phyloP scores from a whole-genome alignment of 2,797 vertebrate genomes.

The Pteropus rufus region DNA sequence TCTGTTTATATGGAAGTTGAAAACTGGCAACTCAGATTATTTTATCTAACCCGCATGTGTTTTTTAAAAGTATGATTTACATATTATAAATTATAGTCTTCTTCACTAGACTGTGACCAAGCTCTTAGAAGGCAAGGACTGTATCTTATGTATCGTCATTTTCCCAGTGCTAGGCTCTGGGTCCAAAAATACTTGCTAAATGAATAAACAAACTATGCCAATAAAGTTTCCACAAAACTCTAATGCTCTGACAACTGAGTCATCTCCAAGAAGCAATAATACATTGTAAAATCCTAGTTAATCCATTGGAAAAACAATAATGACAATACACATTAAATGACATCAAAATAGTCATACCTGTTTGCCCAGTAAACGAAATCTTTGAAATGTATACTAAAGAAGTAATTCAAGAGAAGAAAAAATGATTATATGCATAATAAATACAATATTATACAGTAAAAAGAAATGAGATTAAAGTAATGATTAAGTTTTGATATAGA shows the following conservation, averaged over 20 bases:
- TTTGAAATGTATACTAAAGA: not conserved
- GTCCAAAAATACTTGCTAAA: conserved; percentile 17
- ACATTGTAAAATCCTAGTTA: conserved; percentile 26
- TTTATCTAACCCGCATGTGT: not conserved
- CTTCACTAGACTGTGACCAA: not conserved
- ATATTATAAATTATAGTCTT: not conserved
- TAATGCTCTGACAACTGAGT: not conserved
- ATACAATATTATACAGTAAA: not conserved
- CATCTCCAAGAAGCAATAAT: not conserved
- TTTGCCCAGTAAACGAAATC: conserved; percentile 9
- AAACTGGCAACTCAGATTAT: not conserved
- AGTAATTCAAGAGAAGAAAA: conserved; percentile 12
- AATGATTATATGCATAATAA: not conserved
- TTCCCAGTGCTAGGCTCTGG: not conserved
- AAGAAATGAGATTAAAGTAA: conserved; percentile 23
- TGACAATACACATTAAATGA: not conserved
- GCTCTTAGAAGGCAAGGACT: not conserved
- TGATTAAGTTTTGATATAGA: not conserved
- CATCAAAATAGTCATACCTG: not conserved
- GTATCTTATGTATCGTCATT: not conserved
- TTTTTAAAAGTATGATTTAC: not conserved
- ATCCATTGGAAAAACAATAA: not conserved
- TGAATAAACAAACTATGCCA: conserved; percentile 32
- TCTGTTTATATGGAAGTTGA: conserved; percentile 18
- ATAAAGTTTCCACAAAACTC: not conserved